Evolutionary conservation across 2,797 vertebrate species (phyloP).

Genomic region (Zenarchopterus dispar): DNA sequence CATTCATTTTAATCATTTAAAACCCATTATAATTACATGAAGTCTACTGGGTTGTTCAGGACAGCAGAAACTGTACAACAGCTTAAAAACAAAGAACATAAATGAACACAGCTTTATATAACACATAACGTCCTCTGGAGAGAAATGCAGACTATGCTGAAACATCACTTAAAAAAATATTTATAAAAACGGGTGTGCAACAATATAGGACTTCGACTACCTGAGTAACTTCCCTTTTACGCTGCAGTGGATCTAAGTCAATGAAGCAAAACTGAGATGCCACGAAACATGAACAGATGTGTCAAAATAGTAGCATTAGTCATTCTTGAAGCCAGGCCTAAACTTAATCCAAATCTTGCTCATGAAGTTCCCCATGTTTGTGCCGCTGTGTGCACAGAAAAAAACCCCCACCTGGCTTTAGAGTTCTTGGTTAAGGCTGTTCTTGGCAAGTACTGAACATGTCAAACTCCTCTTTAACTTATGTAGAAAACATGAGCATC

Average conservation of each 20-base stretch:
- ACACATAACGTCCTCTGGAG: slow-evolving; percentile 29
- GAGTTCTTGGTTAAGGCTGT: slow-evolving; percentile 49
- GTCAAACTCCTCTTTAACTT: slow-evolving; percentile 16
- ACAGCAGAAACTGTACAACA: slow-evolving; percentile 49
- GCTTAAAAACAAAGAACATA: slow-evolving; percentile 9
- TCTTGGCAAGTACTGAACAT: slow-evolving; percentile 28
- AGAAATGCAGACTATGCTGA: slow-evolving; percentile 45
- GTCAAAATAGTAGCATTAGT: slow-evolving; percentile 22
- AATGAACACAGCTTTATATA: slow-evolving; percentile 25
- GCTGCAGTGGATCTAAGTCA: slow-evolving; percentile 62
- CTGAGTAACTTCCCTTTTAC: slow-evolving; percentile 78
- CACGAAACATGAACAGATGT: slow-evolving; percentile 31
- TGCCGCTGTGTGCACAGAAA: slow-evolving; percentile 22
- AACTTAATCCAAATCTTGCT: slow-evolving; percentile 12
- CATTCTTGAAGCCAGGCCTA: slow-evolving; percentile 6
- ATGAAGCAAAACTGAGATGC: slow-evolving; percentile 47
- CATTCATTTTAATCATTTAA: slow-evolving; percentile 57
- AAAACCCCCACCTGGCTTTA: slow-evolving; percentile 30
- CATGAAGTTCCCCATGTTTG: slow-evolving; percentile 9
- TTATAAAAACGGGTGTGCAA: slow-evolving; percentile 60
- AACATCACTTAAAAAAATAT: slow-evolving; percentile 37
- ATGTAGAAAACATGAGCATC: slow-evolving; percentile 37
- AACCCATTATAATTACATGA: slow-evolving; percentile 19
- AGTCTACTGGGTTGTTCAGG: slow-evolving; percentile 26
- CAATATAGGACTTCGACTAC: slow-evolving; percentile 72